Evolutionary conservation across 2,888 invertebrate genomes (phyloP).

Genomic region (Busseola fusca): DNA sequence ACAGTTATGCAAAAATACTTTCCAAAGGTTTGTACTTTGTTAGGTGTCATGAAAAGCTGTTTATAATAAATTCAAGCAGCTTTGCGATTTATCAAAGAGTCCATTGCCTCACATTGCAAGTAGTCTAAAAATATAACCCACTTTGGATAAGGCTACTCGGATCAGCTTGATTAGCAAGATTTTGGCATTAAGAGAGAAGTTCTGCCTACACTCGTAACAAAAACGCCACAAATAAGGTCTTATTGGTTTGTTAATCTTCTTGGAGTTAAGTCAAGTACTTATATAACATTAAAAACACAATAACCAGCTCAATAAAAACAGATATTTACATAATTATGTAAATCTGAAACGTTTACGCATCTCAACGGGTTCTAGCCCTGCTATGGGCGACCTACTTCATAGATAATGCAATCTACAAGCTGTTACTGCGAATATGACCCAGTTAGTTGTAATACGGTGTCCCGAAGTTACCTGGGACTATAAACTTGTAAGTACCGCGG

Average conservation of each 20-base stretch:
- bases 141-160: neutral
- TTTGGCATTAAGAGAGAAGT: neutral
- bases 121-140: neutral
- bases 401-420: constrained; percentile 45
- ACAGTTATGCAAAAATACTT: neutral
- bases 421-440: constrained; percentile 32
- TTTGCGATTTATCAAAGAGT: neutral
- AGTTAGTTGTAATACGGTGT: constrained; percentile 13
- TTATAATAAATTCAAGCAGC: constrained; percentile 6
- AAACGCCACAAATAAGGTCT: neutral
- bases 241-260: neutral
- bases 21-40: neutral
- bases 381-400: constrained; percentile 48
- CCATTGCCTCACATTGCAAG: neutral
- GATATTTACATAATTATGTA: constrained; percentile 53
- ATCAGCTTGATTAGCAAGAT: neutral
- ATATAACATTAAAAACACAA: constrained; percentile 10
- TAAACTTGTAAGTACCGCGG: constrained; percentile 17
- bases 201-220: neutral
- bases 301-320: constrained; percentile 17
- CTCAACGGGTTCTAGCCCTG: constrained; percentile 41
- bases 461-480: constrained; percentile 23
- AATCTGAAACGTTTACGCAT: constrained; percentile 55
- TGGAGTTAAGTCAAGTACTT: neutral
- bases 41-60: neutral